Base-by-base conservation (phyloP, 37 sponge, comb jelly and placozoan species). In the Hexactinellida sp. region DNA sequence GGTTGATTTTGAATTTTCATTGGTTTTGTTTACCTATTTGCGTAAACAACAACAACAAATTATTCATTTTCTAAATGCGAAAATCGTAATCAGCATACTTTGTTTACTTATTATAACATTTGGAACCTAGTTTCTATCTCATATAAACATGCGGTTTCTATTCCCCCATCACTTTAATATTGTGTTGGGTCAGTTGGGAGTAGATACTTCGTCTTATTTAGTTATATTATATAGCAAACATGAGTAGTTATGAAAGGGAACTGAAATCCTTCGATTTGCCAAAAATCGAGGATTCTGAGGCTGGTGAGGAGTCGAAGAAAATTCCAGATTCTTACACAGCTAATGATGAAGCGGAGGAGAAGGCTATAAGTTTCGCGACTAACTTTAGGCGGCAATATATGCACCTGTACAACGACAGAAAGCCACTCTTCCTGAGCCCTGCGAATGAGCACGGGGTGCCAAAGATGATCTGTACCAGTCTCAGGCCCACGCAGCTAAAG, bases 321-420 rank as follows among this genome's bases (percentile, higher is more conserved):
- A 82, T 39, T 34, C 92, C 89, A 0, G 91, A 88, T 0, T 89
- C 91, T 9, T 97, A 97, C 87, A 84, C 24, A 13, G 34, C 55
- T n/a, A 97, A 97, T 71, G 86, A 36, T 47, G 88, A 89, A 36
- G 93, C 92, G 39, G 99, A 98, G 82, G 41, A 89, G 54, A 54
- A 93, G 13, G 85, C 92, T 0, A 35, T 98, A 82, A 54, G 84
- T 34, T 95, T 91, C 84, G 91, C 92, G 1, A 92, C 91, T 0
- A 98, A 98, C 89, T 98, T 98, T 47, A 86, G 90, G 63, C 55
- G 95, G 35, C 99, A 98, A 86, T 98, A 93, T 76, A 84, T 85
- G 25, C 90, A 95, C 38, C 88, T 95, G 37, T 98, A 95, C 71
- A 87, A 92, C 37, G 99, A 98, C 83, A 90, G 99, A 38, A 98